Conservation (phyloP, 2,888 invertebrate species). For the Ptychoptera contaminata region DNA sequence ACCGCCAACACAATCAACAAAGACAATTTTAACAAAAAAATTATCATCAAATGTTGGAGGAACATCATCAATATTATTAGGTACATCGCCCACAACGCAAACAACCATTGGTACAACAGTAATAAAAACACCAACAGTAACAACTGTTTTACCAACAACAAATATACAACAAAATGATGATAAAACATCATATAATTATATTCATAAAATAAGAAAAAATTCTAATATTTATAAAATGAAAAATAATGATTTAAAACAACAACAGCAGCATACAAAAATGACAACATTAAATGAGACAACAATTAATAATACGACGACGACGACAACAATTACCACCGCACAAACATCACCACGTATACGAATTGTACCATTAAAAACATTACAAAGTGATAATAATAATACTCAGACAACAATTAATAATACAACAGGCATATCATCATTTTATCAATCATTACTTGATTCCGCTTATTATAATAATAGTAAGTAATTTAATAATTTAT, state of each 20-base stretch:
- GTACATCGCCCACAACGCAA: conserved; percentile 18
- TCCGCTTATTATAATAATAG: conserved; percentile 29
- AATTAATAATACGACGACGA: too few relatives aligned
- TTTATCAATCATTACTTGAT: conserved; percentile 30
- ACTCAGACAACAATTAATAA: not conserved
- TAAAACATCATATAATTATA: too few relatives aligned
- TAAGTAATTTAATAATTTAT: conserved; percentile 9
- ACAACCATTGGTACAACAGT: conserved; percentile 25
- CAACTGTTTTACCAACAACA: conserved; percentile 38
- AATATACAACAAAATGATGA: conserved; percentile 27
- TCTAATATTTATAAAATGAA: too few relatives aligned
- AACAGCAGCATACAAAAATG: conserved; percentile 16
- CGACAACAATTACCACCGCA: conserved; percentile 22
- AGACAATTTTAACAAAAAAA: conserved; percentile 27
- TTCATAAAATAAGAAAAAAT: too few relatives aligned
- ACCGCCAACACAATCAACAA: conserved; percentile 18
- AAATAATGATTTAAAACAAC: not conserved
- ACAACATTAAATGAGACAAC: conserved; percentile 23
- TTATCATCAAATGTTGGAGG: conserved; percentile 14
- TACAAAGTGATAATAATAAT: not conserved
- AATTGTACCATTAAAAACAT: not conserved
- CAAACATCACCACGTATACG: conserved; percentile 19
- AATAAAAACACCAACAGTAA: conserved; percentile 28
- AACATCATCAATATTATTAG: conserved; percentile 16
- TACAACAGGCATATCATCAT: conserved; percentile 16